phyloP scores from a whole-genome alignment of 2,113 vertebrate genomes.

The Elephas maximus region DNA sequence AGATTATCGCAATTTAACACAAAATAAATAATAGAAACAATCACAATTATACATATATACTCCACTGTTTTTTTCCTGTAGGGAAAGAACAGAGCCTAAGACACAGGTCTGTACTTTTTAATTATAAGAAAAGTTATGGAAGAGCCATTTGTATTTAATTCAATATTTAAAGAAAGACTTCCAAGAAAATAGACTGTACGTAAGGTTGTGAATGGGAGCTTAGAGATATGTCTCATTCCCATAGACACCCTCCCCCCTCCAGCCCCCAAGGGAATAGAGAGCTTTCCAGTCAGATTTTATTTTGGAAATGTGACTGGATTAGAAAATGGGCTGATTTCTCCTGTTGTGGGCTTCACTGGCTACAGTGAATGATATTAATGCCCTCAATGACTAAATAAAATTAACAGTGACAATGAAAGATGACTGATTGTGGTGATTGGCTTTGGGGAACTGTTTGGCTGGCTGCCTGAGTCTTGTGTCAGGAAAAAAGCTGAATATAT shows the following conservation, averaged over 20 bases:
- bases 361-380: conserved; percentile 28
- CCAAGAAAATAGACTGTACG: background rate
- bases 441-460: conserved; percentile 19
- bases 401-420: conserved; percentile 51
- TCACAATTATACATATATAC: no score
- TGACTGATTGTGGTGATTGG: background rate
- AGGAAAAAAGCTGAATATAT: conserved; percentile 30
- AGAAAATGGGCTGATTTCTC: conserved; percentile 43
- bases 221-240: background rate
- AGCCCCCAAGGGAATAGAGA: background rate
- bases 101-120: background rate
- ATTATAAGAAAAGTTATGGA: background rate
- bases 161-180: conserved; percentile 18
- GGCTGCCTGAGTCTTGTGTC: conserved; percentile 29
- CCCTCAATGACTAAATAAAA: conserved; percentile 67
- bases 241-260: background rate
- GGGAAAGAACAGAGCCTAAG: background rate
- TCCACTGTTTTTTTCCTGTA: background rate
- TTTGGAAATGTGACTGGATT: conserved; percentile 48
- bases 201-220: conserved; percentile 19
- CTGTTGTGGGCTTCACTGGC: background rate
- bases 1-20: no score
- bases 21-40: no score
- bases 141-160: background rate
- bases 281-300: conserved; percentile 58